phyloP scores from a whole-genome alignment of 2,113 vertebrate genomes.

The Hystrix cristata region DNA sequence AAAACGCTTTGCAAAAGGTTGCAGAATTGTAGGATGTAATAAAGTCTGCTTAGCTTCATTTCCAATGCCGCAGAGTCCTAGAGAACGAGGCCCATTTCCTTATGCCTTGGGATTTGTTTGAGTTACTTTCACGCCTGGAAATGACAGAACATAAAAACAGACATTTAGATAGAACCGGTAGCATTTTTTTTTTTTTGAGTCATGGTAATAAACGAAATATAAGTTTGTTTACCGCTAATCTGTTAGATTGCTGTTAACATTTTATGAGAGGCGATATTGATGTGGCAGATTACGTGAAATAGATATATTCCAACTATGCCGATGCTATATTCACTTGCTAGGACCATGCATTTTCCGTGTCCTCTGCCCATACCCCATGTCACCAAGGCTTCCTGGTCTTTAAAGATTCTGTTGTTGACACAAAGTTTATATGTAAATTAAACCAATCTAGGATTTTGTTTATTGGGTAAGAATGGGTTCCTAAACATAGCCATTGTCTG shows the following conservation, averaged over 20 bases:
- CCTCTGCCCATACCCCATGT: not conserved
- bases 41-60: conserved; percentile 75
- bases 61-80: conserved; percentile 51
- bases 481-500: not conserved
- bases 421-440: not conserved
- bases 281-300: not conserved
- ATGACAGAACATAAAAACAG: conserved; percentile 81
- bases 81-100: conserved; percentile 67
- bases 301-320: not conserved
- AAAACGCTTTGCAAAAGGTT: conserved; percentile 82
- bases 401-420: not conserved
- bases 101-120: conserved; percentile 70
- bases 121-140: conserved; percentile 82
- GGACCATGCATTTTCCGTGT: not conserved
- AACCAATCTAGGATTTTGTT: not conserved
- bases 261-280: conserved; percentile 61
- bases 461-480: not conserved
- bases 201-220: conserved; percentile 76
- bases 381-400: not conserved
- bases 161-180: conserved; percentile 76
- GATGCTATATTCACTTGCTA: not conserved
- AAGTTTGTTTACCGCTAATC: conserved; percentile 78
- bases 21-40: conserved; percentile 60
- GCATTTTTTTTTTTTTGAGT: conserved; percentile 66
- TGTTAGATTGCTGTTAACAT: conserved; percentile 75